phyloP scores from a whole-genome alignment of 92 coral and sea anemone genomes.

The Virgularia gustaviana region DNA sequence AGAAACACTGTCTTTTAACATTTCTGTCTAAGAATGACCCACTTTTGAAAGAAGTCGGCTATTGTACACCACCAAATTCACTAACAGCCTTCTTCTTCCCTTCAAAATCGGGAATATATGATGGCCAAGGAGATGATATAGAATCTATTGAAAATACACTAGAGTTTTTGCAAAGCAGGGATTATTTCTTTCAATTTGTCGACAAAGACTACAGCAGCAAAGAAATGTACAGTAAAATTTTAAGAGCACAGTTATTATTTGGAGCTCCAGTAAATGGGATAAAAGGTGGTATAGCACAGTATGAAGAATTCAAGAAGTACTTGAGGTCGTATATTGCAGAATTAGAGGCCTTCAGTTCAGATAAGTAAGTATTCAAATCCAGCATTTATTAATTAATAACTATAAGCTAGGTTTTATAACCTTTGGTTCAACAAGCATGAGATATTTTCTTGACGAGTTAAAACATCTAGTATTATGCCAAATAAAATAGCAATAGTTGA shows the following conservation, averaged over 20 bases:
- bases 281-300: constrained; percentile 31
- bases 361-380: constrained; percentile 57
- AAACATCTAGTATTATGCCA: neutral
- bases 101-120: constrained; percentile 31
- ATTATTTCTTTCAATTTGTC: constrained; percentile 75
- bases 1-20: constrained; percentile 63
- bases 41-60: constrained; percentile 33
- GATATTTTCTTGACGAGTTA: no score
- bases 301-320: constrained; percentile 30
- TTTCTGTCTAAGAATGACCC: constrained; percentile 32
- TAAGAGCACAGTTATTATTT: constrained; percentile 83
- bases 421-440: neutral
- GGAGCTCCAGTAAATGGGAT: constrained; percentile 70
- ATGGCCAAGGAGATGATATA: constrained; percentile 45
- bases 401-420: neutral
- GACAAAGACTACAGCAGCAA: constrained; percentile 62
- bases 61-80: constrained; percentile 82
- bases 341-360: constrained; percentile 56
- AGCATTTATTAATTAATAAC: neutral
- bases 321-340: constrained; percentile 50
- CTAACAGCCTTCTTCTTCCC: constrained; percentile 80
- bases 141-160: constrained; percentile 53
- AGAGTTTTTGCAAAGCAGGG: constrained; percentile 60
- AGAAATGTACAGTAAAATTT: constrained; percentile 58
- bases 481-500: no score